Evolutionary conservation across 2,888 invertebrate genomes (phyloP).

Genomic region (Nomada hirtipes): DNA sequence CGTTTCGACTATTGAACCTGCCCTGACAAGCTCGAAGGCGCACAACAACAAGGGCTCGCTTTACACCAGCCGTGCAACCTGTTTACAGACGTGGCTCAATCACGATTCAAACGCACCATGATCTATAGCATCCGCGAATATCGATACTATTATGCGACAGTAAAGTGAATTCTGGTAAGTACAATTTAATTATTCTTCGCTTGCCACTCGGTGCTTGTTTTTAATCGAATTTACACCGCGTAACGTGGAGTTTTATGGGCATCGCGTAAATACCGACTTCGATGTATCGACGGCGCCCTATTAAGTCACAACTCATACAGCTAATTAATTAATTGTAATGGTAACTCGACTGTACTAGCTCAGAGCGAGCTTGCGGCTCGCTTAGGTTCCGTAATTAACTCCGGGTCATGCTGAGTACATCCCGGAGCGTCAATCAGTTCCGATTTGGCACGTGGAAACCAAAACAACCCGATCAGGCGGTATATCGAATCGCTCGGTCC

Average conservation of each 20-base stretch:
- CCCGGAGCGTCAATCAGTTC: slow-evolving; percentile 73
- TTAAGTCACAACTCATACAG: slow-evolving; percentile 65
- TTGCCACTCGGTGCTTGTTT: too few relatives aligned
- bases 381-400: slow-evolving; percentile 73
- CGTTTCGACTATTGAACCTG: slow-evolving; percentile 6
- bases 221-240: too few relatives aligned
- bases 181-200: too few relatives aligned
- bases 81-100: slow-evolving; percentile 8
- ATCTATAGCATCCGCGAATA: background rate
- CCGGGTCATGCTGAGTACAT: slow-evolving; percentile 59
- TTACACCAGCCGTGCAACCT: too few relatives aligned
- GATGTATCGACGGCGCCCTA: slow-evolving; percentile 53
- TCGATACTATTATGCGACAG: too few relatives aligned
- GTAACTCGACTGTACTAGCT: slow-evolving; percentile 57
- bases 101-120: slow-evolving; percentile 13
- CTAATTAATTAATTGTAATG: slow-evolving; percentile 78
- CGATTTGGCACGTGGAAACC: slow-evolving; percentile 66
- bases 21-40: slow-evolving; percentile 3
- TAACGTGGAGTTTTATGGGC: background rate
- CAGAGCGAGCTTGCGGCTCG: slow-evolving; percentile 64
- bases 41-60: background rate
- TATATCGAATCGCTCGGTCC: slow-evolving; percentile 44
- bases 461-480: slow-evolving; percentile 55
- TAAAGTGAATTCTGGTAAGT: background rate
- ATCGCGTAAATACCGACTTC: background rate